Evolutionary conservation across 2,113 vertebrate species (phyloP).

Genomic region (Puffinus mauretanicus): DNA sequence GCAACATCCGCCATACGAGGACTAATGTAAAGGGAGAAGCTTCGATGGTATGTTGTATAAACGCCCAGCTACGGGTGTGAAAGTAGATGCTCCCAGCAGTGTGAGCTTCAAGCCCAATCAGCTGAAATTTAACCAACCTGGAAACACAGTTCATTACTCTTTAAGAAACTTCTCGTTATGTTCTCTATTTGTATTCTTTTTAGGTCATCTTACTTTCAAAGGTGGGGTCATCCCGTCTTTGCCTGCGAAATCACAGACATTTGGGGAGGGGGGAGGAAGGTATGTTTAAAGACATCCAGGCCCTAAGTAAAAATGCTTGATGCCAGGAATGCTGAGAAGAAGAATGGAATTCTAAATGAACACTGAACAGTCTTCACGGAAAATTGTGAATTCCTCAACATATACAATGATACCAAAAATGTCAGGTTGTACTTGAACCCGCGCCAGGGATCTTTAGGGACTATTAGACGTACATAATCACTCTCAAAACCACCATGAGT

Average conservation of each 20-base stretch:
- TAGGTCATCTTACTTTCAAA: background rate
- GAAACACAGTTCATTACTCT: background rate
- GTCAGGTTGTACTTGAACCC: background rate
- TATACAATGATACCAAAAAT: background rate
- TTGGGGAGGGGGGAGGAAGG: background rate
- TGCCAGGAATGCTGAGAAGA: background rate
- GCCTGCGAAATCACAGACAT: background rate
- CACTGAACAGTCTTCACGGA: background rate
- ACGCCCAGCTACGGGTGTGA: background rate
- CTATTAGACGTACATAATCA: background rate
- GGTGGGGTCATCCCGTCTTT: background rate
- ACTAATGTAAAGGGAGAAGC: background rate
- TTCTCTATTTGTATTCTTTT: background rate
- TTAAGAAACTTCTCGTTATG: background rate
- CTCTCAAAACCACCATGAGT: background rate
- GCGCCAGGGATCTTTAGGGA: background rate
- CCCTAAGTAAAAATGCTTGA: background rate
- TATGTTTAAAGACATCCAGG: background rate
- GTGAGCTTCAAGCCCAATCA: background rate
- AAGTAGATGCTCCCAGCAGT: background rate
- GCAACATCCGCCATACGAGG: background rate
- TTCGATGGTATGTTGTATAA: fast-evolving
- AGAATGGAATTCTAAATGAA: background rate
- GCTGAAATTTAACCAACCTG: background rate
- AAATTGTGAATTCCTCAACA: background rate